Evolutionary conservation across 2,113 vertebrate genomes (phyloP), one percentile per base, ranked within the genome.

Genomic region (Lota lota): DNA sequence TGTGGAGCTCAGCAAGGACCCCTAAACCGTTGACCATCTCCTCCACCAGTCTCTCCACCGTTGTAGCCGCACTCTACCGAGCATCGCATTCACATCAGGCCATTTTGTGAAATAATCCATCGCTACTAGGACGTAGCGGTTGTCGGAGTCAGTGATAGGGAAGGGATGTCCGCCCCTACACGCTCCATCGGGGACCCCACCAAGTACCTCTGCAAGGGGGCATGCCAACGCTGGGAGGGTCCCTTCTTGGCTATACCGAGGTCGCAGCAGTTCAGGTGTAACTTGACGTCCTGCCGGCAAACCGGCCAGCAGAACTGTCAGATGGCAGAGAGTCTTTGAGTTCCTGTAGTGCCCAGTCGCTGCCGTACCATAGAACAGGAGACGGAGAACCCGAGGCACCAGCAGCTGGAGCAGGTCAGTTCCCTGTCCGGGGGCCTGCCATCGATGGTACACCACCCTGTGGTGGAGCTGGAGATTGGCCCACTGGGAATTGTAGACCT

Each of bases 251-350:
- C 18, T 0, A 16, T 67, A 24, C 73, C 69, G 20, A n/a, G 8
- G n/a, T 75, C 67, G 19, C 73, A 75, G 61, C 67, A 61, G 22
- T 75, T 67, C 12, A 68, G n/a, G 5, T 51, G 22, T 12, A 75
- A 24, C 17, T 57, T 54, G 1, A 68, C n/a, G 24, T 64, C 54
- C 16, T 20, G 40, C 12, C 68, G 22, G 17, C 66, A 69, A 5
- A 18, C 66, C 0, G 40, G 24, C 59, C 66, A 74, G 67, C 69
- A 74, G 54, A 74, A 62, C 7, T 22, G 62, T n/a, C n/a, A 28
- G 22, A 8, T 53, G 47, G 1, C 8, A 22, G 1, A 70, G 61
- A 14, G 33, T 64, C 61, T 67, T 66, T 4, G 24, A 14, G 24
- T 51, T 60, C n/a, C 65, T 58, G 16, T 50, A 62, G 21, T 70